phyloP scores from a whole-genome alignment of 2,888 invertebrate species.

The Suillia variegata region DNA sequence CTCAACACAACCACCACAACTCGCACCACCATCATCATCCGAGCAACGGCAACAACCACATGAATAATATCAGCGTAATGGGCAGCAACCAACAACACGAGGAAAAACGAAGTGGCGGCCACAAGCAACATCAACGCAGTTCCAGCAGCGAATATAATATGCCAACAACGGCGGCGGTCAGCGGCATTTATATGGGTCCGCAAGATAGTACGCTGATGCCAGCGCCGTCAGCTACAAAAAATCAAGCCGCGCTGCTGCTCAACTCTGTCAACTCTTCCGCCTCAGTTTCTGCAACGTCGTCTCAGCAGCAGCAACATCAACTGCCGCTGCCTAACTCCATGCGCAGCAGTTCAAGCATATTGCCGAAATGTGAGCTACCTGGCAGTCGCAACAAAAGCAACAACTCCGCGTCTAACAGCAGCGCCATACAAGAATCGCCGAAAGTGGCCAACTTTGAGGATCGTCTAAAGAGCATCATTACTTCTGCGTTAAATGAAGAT shows the following conservation, averaged over 20 bases:
- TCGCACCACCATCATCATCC: constrained; percentile 9
- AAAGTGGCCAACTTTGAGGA: constrained; percentile 88
- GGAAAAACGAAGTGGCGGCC: constrained; percentile 4
- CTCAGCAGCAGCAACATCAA: too few species aligned
- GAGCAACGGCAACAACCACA: constrained; percentile 36
- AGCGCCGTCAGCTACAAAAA: constrained; percentile 43
- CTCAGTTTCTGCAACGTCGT: constrained; percentile 10
- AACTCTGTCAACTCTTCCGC: constrained; percentile 8
- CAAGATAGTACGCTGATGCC: constrained; percentile 59
- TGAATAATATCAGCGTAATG: too few species aligned
- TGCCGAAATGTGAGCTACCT: constrained; percentile 52
- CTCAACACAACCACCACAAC: not conserved
- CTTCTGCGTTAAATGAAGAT: constrained; percentile 85
- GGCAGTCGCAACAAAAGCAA: constrained; percentile 28
- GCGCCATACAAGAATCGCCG: constrained; percentile 70
- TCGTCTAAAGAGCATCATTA: constrained; percentile 84
- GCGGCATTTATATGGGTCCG: constrained; percentile 22
- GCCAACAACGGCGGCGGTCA: constrained; percentile 17
- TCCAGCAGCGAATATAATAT: constrained; percentile 15
- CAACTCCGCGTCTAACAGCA: constrained; percentile 16
- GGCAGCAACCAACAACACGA: constrained; percentile 22
- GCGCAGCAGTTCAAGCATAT: constrained; percentile 25
- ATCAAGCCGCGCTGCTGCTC: constrained; percentile 30
- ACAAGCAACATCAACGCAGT: constrained; percentile 14
- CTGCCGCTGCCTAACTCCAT: not conserved